Base-by-base conservation (phyloP, 2,797 vertebrate species). In the Aphelocoma californica region DNA sequence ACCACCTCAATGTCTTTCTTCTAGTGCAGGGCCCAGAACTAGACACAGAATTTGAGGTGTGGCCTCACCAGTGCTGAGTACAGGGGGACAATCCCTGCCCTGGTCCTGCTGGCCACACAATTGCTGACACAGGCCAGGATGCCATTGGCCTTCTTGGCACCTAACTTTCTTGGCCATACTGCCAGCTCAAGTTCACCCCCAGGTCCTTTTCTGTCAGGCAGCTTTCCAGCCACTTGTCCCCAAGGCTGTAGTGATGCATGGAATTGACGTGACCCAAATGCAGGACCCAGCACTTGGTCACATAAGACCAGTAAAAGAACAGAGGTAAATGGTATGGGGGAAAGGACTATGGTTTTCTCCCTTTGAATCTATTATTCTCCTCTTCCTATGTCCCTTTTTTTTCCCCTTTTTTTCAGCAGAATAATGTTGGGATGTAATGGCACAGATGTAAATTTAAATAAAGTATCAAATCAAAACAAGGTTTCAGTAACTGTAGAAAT, bases 321-420 rank as follows among this genome's bases (percentile, higher is more conserved):
- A 73, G 11, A 45, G 45, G 4, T 28, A 72, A 80, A 80, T 17
- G 6, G 1, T 29, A 45, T 21, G 5, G 5, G 10, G 7, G 2
- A 78, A 78, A 83, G 34, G 3, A 19, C 7, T 60, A 42, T 1
- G 2, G 1, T 75, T 74, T 86, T 78, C 15, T 86, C 31, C 10
- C n/a, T 80, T 78, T 32, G 18, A 17, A 34, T 74, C n/a, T 81
- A 44, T 81, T 71, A 38, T 57, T 88, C 10, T 75, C 8, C 14
- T 67, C 12, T 86, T 60, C 10, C 20, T 29, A 1, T 50, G 6
- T 26, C 6, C 13, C 4, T 3, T 56, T 16, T 38, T 18, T 19
- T 18, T 3, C 1, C 0, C 0, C 15, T 61, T 29, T 32, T 61
- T 25, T 17, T 2, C 3, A 58, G 16, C 6, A 66, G 31, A 36